phyloP scores from a whole-genome alignment of 2,113 vertebrate species.

The Aptenodytes patagonicus region DNA sequence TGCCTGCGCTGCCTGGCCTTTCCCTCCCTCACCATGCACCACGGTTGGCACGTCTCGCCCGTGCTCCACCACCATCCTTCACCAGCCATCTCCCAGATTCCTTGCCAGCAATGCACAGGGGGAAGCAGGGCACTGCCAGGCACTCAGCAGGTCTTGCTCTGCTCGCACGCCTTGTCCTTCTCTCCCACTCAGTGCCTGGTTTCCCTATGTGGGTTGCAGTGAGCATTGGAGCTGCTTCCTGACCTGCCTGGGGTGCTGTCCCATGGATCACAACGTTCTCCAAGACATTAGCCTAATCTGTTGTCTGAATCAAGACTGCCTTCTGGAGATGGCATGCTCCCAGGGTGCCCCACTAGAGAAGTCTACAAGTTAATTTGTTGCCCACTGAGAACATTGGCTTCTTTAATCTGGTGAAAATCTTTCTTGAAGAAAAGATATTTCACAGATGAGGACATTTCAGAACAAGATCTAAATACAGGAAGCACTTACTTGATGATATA shows the following conservation, averaged over 20 bases:
- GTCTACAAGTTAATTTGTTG: neutral
- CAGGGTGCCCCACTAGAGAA: neutral
- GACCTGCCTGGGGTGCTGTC: neutral
- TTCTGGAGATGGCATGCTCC: neutral
- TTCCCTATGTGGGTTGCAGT: accelerated
- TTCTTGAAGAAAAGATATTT: neutral
- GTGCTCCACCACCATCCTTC: neutral
- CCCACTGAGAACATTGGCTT: neutral
- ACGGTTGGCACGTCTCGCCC: neutral
- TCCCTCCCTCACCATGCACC: accelerated
- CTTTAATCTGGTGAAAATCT: neutral
- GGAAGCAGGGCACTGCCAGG: neutral
- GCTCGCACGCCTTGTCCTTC: accelerated
- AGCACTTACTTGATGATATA: neutral
- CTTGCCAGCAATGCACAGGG: accelerated
- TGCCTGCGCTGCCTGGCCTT: neutral
- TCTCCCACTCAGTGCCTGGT: accelerated
- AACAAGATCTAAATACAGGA: neutral
- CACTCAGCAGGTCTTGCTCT: neutral
- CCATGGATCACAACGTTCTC: accelerated
- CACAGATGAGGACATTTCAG: neutral
- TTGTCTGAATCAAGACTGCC: neutral
- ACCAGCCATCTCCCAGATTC: accelerated
- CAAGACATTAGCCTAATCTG: accelerated
- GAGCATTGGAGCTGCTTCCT: neutral